phyloP scores from a whole-genome alignment of 1,140 invertebrate genomes.

The Heliconius melpomene region DNA sequence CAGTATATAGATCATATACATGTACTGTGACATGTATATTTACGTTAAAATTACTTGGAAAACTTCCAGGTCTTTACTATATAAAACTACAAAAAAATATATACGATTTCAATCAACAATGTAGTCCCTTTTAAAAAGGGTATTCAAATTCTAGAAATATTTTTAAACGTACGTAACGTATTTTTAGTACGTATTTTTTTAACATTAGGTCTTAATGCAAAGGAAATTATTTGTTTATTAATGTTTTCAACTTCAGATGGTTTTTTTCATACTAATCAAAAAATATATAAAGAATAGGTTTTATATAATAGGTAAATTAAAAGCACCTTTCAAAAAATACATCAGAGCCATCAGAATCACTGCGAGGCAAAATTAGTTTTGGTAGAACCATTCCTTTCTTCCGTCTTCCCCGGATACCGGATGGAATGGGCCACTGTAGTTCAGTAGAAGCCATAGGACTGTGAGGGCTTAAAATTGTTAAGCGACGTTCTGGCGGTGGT shows the following conservation, averaged over 20 bases:
- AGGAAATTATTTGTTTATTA: too few relatives aligned
- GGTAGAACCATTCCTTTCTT: conserved; percentile 89
- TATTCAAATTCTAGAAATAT: too few relatives aligned
- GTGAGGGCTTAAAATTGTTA: conserved; percentile 89
- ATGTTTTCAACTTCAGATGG: too few relatives aligned
- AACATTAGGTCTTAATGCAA: too few relatives aligned
- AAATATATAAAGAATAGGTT: neutral
- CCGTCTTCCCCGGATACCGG: conserved; percentile 84
- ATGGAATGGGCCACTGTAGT: conserved; percentile 82
- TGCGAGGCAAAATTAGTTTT: conserved; percentile 87
- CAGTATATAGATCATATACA: conserved; percentile 20
- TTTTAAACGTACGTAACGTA: too few relatives aligned
- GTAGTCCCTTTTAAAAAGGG: neutral
- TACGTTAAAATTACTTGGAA: conserved; percentile 25
- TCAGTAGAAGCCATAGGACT: conserved; percentile 84
- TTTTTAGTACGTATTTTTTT: too few relatives aligned
- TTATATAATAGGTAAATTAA: conserved; percentile 9
- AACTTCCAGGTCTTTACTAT: conserved; percentile 17
- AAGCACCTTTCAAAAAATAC: conserved; percentile 82
- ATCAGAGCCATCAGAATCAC: conserved; percentile 85
- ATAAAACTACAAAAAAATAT: conserved; percentile 8
- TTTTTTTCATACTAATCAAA: too few relatives aligned
- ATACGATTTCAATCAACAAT: neutral
- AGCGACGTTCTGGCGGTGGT: conserved; percentile 83
- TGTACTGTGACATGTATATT: conserved; percentile 5